Base-by-base conservation (phyloP, 2,797 vertebrate species). In the Halcyon smyrnensis region DNA sequence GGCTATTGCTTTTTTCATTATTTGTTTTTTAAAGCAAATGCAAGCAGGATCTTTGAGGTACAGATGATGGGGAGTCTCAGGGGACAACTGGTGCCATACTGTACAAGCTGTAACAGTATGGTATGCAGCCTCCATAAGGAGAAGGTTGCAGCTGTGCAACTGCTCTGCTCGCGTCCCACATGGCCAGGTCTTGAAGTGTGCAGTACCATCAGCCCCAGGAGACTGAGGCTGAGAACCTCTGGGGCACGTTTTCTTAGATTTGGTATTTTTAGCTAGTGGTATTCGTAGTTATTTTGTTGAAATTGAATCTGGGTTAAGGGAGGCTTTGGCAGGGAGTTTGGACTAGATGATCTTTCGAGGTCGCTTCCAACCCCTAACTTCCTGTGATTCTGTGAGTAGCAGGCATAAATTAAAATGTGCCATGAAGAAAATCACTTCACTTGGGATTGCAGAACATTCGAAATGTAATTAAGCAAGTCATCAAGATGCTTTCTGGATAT, bases 381-480 rank as follows among this genome's bases (percentile, higher is more conserved):
- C 28, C 25, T 51, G 50, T 51, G 48, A 50, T 25, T 24, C 50
- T 51, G 50, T 15, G 50, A 51, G 15, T 41, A 75, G 27, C 25
- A 43, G 23, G 7, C 0, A 0, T 78, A 64, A 60, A 67, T 59
- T 74, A 68, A 30, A 63, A 67, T n/a, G n/a, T 3, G 2, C 21
- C 36, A 30, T 20, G 70, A 59, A 90, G 16, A 73, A 64, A 60
- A 67, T 60, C 1, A 41, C 37, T 54, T 64, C 30, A 20, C 28
- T 70, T 39, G 59, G 62, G 73, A 18, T 45, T 6, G 23, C 17
- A 13, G 30, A 78, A 54, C 3, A 2, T 68, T 30, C 36, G 54
- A 78, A 57, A 81, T 78, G 41, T 3, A 3, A n/a, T 78, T 62
- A 81, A 70, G 16, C 8, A 51, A 75, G 39, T 19, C 1, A 0